Base-by-base conservation (phyloP, 2,888 invertebrate genomes). In the Heliconius hortense region DNA sequence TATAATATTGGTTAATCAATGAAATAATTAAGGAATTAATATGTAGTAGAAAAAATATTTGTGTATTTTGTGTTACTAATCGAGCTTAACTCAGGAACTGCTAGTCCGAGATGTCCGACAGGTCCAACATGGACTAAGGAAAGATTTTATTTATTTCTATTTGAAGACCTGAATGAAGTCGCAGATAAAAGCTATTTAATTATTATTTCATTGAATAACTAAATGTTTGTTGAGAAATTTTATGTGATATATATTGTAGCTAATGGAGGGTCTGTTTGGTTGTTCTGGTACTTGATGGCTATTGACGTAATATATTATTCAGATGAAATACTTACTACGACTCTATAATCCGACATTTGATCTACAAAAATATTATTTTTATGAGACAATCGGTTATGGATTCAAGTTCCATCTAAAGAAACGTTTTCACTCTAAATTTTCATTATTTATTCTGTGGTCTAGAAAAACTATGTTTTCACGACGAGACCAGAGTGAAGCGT, bases 181-280 rank as follows among this genome's bases (percentile, higher is more conserved):
- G 0, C 53, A n/a, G 53, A n/a, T n/a, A 56, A n/a, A 10, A 60
- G 26, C 26, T 15, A 28, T 15, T 60, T 60, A 24, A 15, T 66
- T 39, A 39, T 66, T 66, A 39, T 66, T 66, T 39, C 24, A 39
- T 43, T 43, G n/a, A 7, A 15, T 66, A 39, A 21, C 2, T 24
- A 24, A 35, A 24, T 24, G 71, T 83, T 82, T 86, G 86, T 86
- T 88, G 84, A 89, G 86, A 88, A 87, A 84, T 83, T 87, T 86
- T 87, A 88, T 91, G 92, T 92, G 91, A 92, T 92, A 91, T 89
- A 82, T 86, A 87, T 85, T 82, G 24, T 43, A 86, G 89, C 88
- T 87, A 90, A 89, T 24, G 48, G 26, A 59, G 87, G 88, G 86
- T 84, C 87, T 88, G 86, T 86, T 88, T 87, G 82, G 83, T 74